A percentile compares a stretch with the other conserved stretches of the same genome.
Evolutionary conservation across 2,113 vertebrate species (phyloP).

Genomic region (Catagonus wagneri): DNA sequence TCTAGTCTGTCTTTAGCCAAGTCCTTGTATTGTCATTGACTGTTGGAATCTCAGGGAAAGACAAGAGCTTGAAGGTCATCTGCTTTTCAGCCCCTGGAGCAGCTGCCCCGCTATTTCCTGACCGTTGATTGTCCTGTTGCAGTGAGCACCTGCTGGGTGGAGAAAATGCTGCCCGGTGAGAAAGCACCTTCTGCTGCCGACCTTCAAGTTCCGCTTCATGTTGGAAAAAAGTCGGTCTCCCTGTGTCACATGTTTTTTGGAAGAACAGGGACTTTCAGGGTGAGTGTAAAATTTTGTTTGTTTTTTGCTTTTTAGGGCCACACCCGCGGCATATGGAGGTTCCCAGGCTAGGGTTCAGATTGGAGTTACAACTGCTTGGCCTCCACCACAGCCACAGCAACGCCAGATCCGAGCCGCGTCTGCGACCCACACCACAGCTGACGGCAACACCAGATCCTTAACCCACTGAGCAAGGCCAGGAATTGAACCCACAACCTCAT

Average conservation of each 20-base stretch:
- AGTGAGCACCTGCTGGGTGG: neutral
- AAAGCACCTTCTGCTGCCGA: neutral
- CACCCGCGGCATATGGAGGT: too few species aligned
- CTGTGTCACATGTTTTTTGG: neutral
- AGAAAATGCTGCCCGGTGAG: neutral
- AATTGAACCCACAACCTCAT: too few species aligned
- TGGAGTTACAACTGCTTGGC: too few species aligned
- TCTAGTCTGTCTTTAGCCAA: neutral
- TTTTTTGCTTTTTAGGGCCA: too few species aligned
- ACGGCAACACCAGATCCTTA: too few species aligned
- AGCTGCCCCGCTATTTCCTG: neutral
- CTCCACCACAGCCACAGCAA: too few species aligned
- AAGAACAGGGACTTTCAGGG: neutral
- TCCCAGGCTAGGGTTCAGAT: too few species aligned
- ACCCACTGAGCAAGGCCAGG: too few species aligned
- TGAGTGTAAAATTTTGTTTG: neutral
- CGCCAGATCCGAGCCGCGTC: too few species aligned
- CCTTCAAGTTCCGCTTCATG: neutral
- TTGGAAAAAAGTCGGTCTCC: neutral
- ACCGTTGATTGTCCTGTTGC: neutral
- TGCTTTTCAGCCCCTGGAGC: neutral
- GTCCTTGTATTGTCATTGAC: neutral
- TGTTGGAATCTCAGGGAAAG: neutral
- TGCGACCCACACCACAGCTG: too few species aligned
- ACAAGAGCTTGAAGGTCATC: neutral